These are phyloP conservation scores for Meloidogyne exigua DNA, from an alignment of 1,140 invertebrate genomes.

Conservation along the genomic window DNA sequence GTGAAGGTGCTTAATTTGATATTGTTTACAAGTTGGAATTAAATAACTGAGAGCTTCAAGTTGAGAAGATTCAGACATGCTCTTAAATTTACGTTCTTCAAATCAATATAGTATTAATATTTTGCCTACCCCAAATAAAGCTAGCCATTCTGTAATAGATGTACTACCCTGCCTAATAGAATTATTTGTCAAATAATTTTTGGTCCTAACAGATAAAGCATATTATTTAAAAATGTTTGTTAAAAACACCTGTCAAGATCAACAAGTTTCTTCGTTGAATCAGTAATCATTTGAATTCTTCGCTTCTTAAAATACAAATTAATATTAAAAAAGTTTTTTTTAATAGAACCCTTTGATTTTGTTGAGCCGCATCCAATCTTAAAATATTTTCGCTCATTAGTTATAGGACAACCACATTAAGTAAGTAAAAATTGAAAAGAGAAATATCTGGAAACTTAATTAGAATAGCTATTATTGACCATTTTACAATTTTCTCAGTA, in stretches of 20 bases:
- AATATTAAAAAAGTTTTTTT: not conserved
- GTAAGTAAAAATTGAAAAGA: not conserved
- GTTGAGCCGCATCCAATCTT: not conserved
- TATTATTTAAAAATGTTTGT: too few relatives aligned
- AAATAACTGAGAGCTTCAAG: conserved; percentile 35
- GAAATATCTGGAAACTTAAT: not conserved
- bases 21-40: conserved; percentile 25
- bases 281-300: conserved; percentile 11
- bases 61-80: conserved; percentile 25
- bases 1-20: conserved; percentile 66
- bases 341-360: not conserved
- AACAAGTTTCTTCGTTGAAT: conserved; percentile 18
- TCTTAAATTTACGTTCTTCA: conserved; percentile 11
- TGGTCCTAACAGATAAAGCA: not conserved
- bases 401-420: not conserved
- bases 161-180: not conserved
- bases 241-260: not conserved
- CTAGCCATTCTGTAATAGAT: conserved; percentile 28
- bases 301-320: conserved; percentile 13
- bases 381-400: not conserved
- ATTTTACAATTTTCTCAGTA: too few relatives aligned
- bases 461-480: too few relatives aligned
- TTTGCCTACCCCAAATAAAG: conserved; percentile 21
- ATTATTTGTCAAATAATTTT: not conserved
- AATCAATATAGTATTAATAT: conserved; percentile 6